phyloP scores from a whole-genome alignment of 2,888 invertebrate genomes.

The Drosophila anomalipes region DNA sequence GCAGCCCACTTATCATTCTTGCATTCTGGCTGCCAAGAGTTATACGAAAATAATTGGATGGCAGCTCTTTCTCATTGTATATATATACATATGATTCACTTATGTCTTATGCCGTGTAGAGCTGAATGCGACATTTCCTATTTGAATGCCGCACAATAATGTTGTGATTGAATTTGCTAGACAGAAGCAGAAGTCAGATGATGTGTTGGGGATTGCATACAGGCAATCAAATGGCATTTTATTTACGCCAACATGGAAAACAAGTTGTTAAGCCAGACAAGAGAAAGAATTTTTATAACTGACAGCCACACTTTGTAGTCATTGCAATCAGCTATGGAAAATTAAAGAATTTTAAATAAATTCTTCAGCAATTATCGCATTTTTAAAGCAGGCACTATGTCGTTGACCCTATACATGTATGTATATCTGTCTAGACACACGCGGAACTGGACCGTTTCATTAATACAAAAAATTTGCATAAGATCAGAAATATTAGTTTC shows the following conservation, averaged over 20 bases:
- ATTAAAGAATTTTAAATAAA: background rate
- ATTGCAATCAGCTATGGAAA: conserved; percentile 27
- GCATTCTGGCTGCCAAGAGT: conserved; percentile 27
- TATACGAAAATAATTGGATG: conserved; percentile 1
- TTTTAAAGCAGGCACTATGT: conserved; percentile 4
- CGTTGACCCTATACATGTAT: conserved; percentile 9
- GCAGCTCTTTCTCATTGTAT: conserved; percentile 1
- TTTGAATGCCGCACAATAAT: conserved; percentile 70
- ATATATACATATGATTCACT: background rate
- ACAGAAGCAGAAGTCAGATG: background rate
- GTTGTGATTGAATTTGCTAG: conserved; percentile 72
- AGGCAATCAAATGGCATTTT: conserved; percentile 58
- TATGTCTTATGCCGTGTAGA: conserved; percentile 21
- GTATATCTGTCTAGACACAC: background rate
- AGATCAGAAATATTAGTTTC: background rate
- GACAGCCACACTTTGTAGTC: conserved; percentile 31
- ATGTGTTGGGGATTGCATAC: conserved; percentile 8
- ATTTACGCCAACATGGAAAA: conserved; percentile 63
- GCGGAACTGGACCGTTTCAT: background rate
- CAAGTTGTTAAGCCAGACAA: conserved; percentile 61
- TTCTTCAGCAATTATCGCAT: background rate
- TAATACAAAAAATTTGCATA: background rate
- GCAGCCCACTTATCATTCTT: conserved; percentile 34
- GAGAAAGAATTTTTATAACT: conserved; percentile 12
- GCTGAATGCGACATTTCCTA: conserved; percentile 56